Base-by-base conservation (phyloP, 2,113 vertebrate species). In the Limanda limanda region DNA sequence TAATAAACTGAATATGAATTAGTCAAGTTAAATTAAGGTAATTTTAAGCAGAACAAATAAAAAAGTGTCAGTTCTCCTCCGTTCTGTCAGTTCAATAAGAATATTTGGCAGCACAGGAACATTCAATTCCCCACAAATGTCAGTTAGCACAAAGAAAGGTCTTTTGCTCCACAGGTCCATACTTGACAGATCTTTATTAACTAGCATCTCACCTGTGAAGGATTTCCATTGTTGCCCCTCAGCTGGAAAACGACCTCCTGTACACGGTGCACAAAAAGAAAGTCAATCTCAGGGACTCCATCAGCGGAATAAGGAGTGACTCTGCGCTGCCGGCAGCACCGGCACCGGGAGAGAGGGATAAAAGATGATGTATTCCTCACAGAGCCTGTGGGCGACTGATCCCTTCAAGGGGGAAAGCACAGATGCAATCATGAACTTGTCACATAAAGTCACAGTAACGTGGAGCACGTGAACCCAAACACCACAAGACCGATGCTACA, bases 361-460 rank as follows among this genome's bases (percentile, higher is more conserved):
- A 73, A 67, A 14, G 37, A 71, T 60, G 70, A 57, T 3, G 27
- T 27, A 27, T 47, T 81, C 65, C 54, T 74, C 40, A 40, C 7
- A 42, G 45, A 74, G 58, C 73, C 31, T 13, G 61, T n/a, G 21
- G 60, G 66, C 40, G 52, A 72, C 11, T 47, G 78, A 78, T 83
- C 66, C 56, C 63, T 52, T 51, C 4, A 7, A 42, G 70, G 61
- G 62, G 24, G 55, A 66, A 70, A 54, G 71, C 67, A 62, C 74
- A 71, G 71, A 78, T 63, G 71, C 66, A 79, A 76, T 88, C 79
- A 68, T 21, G 51, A 48, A 52, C 71, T 56, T 47, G 81, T 65
- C 42, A 79, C 47, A 72, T 72, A 61, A 72, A 64, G 57, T 65
- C 42, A 48, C 21, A 57, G 74, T 78, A 63, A 63, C 67, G 23